Conservation (phyloP, 1,140 invertebrate species). For the Polypedilum vanderplanki region DNA sequence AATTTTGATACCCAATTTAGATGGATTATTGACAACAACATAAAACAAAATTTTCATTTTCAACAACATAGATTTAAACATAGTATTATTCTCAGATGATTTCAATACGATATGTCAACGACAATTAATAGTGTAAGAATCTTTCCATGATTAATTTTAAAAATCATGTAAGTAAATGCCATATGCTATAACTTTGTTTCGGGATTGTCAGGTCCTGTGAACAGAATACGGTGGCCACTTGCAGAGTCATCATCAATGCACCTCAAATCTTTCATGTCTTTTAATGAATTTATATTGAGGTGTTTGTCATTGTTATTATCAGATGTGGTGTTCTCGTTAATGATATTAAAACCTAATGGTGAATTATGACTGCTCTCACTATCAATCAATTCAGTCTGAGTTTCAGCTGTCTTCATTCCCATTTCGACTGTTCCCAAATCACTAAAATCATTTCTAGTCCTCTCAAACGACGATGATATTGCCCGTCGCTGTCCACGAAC, state of each 20-base stretch:
- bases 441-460: neutral
- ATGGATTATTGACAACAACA: neutral
- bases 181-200: slow-evolving; percentile 24
- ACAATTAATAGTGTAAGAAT: neutral
- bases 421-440: slow-evolving; percentile 21
- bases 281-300: slow-evolving; percentile 13
- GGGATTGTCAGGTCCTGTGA: neutral
- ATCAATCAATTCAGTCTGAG: slow-evolving; percentile 20
- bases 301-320: neutral
- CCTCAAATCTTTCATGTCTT: neutral
- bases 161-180: slow-evolving; percentile 21
- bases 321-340: neutral
- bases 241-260: slow-evolving; percentile 8
- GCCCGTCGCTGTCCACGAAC: neutral
- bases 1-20: slow-evolving; percentile 1
- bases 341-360: neutral
- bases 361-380: neutral
- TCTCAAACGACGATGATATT: neutral
- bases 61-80: neutral
- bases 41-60: slow-evolving; percentile 8
- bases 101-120: slow-evolving; percentile 13
- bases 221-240: neutral
- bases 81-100: neutral
- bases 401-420: slow-evolving; percentile 11
- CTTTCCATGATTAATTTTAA: neutral